These are phyloP conservation scores for Caenorhabditis plicata DNA, from an alignment of 2,888 invertebrate genomes.

Conservation along the genomic window DNA sequence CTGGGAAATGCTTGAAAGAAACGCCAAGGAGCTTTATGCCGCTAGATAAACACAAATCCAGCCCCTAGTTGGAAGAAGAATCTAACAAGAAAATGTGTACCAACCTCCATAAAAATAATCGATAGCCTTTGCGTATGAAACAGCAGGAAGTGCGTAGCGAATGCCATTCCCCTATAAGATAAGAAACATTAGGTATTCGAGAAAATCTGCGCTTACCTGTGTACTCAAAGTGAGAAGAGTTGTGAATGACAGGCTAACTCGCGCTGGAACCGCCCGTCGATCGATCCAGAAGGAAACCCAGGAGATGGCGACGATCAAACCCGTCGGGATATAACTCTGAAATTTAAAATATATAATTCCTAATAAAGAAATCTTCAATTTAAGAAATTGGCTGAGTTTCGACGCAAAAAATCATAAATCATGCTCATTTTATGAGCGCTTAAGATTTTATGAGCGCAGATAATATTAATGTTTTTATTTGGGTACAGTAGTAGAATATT, in stretches of 20 bases:
- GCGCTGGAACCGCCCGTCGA: conserved; percentile 43
- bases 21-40: too few species aligned
- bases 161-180: conserved; percentile 54
- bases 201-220: conserved; percentile 27
- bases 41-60: too few species aligned
- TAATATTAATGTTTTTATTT: background rate
- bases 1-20: background rate
- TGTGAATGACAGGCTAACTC: conserved; percentile 50
- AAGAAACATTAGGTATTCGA: conserved; percentile 1
- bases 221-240: conserved; percentile 48
- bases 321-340: conserved; percentile 49
- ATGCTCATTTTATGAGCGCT: too few species aligned
- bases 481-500: too few species aligned
- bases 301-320: conserved; percentile 47
- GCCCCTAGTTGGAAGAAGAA: too few species aligned
- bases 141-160: conserved; percentile 56
- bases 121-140: conserved; percentile 57
- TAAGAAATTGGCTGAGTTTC: too few species aligned
- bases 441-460: background rate
- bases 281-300: conserved; percentile 56
- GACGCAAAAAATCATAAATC: too few species aligned
- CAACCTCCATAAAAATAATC: conserved; percentile 59
- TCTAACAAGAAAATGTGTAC: too few species aligned
- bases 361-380: background rate
- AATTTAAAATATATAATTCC: background rate